These are phyloP conservation scores for Oscheius onirici DNA, from an alignment of 2,888 invertebrate genomes.

Conservation along the genomic window DNA sequence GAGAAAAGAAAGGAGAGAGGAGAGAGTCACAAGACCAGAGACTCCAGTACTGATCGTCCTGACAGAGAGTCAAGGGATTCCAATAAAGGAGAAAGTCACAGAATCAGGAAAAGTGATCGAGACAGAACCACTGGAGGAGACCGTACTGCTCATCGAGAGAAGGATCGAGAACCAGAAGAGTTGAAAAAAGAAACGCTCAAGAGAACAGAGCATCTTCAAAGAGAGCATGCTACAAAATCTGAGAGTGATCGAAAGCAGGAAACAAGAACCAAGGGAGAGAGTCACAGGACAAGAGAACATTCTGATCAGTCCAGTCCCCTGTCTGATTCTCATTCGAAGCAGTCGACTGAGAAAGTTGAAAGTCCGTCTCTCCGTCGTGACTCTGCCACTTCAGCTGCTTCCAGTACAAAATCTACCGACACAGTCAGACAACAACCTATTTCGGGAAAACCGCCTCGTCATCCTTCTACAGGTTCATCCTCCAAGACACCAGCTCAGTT, in stretches of 20 bases:
- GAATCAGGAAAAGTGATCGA: neutral
- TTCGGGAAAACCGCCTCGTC: neutral
- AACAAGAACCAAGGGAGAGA: slow-evolving; percentile 14
- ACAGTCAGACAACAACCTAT: slow-evolving; percentile 19
- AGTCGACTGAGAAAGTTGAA: neutral
- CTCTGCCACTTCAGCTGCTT: slow-evolving; percentile 22
- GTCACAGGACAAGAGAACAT: neutral
- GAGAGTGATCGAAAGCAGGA: neutral
- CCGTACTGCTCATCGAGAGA: no score
- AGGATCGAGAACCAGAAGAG: no score
- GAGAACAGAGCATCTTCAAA: neutral
- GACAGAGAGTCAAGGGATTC: neutral
- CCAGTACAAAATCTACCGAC: slow-evolving; percentile 28
- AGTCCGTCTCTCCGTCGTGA: neutral
- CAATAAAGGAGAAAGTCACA: no score
- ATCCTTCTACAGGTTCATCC: neutral
- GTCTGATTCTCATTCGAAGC: neutral
- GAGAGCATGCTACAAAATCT: neutral
- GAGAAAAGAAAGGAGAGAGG: neutral
- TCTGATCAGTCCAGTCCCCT: neutral
- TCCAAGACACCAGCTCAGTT: neutral
- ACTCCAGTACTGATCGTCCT: neutral
- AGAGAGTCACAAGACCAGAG: neutral
- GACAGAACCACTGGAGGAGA: no score
- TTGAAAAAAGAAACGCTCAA: no score